These are phyloP conservation scores for Bucco capensis DNA, from an alignment of 2,113 vertebrate genomes.

Conservation along the genomic window DNA sequence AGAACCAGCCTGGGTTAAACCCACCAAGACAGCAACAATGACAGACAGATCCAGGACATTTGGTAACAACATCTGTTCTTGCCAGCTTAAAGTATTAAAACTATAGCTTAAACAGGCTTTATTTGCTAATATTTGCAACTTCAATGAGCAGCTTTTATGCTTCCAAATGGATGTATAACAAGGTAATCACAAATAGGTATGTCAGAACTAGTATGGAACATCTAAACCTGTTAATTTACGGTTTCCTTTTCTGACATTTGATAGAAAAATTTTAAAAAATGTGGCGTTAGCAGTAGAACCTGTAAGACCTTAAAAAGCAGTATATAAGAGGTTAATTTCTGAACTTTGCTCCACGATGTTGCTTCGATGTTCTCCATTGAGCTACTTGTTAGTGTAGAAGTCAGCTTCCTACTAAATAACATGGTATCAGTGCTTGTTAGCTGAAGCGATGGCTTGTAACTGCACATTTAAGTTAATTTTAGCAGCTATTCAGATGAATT, in stretches of 20 bases:
- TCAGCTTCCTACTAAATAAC: slow-evolving; percentile 2
- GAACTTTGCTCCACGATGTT: neutral
- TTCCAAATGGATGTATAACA: neutral
- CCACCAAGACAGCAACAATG: neutral
- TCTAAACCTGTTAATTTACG: neutral
- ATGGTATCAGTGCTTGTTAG: slow-evolving; percentile 17
- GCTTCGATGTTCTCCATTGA: neutral
- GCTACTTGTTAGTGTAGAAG: neutral
- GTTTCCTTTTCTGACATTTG: neutral
- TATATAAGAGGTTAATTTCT: neutral
- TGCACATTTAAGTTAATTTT: slow-evolving; percentile 50
- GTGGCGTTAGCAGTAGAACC: neutral
- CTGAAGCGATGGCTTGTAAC: slow-evolving; percentile 34
- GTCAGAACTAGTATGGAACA: neutral
- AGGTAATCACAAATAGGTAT: neutral
- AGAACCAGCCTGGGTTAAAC: neutral
- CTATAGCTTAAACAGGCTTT: slow-evolving; percentile 5
- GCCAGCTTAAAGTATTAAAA: neutral
- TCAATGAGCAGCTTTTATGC: neutral
- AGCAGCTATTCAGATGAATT: slow-evolving; percentile 46
- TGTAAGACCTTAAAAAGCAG: neutral
- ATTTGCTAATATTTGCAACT: slow-evolving; percentile 24
- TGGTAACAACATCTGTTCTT: slow-evolving; percentile 6
- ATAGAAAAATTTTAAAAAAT: neutral
- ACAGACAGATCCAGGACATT: neutral